Percentiles rank a stretch among this genome's conserved stretches.
phyloP scores from a whole-genome alignment of 2,888 invertebrate species.

The Ecdyonurus torrentis region DNA sequence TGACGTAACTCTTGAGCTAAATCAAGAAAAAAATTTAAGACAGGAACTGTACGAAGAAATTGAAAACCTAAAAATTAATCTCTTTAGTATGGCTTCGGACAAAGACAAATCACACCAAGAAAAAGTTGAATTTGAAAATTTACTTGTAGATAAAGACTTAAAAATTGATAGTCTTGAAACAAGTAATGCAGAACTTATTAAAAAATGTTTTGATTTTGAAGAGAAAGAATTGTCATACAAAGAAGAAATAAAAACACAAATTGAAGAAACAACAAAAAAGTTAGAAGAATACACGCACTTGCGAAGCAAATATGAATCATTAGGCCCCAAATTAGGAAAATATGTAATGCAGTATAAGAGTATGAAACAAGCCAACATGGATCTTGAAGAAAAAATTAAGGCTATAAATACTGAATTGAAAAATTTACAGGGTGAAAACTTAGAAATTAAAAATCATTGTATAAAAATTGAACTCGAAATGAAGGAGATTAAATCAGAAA shows the following conservation, averaged over 20 bases:
- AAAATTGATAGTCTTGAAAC: neutral
- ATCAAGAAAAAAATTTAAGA: neutral
- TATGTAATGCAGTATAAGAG: neutral
- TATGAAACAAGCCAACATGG: neutral
- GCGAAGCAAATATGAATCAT: neutral
- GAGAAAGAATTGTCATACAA: neutral
- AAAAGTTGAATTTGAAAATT: neutral
- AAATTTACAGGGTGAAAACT: too few relatives aligned
- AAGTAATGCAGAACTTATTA: neutral
- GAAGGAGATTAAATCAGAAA: too few relatives aligned
- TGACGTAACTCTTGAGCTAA: neutral
- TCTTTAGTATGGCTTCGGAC: neutral
- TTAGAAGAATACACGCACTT: neutral
- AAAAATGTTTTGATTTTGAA: neutral
- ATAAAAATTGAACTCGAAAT: too few relatives aligned
- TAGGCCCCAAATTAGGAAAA: neutral
- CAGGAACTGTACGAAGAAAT: neutral
- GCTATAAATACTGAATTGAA: neutral
- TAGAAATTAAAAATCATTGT: too few relatives aligned
- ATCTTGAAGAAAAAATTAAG: neutral
- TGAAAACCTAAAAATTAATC: neutral
- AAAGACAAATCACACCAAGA: neutral
- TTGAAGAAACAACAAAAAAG: neutral
- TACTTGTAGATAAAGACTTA: neutral
- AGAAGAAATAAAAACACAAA: neutral